These are phyloP conservation scores for Dolichallabes microphthalmus DNA, from an alignment of 2,113 vertebrate genomes.

Conservation along the genomic window DNA sequence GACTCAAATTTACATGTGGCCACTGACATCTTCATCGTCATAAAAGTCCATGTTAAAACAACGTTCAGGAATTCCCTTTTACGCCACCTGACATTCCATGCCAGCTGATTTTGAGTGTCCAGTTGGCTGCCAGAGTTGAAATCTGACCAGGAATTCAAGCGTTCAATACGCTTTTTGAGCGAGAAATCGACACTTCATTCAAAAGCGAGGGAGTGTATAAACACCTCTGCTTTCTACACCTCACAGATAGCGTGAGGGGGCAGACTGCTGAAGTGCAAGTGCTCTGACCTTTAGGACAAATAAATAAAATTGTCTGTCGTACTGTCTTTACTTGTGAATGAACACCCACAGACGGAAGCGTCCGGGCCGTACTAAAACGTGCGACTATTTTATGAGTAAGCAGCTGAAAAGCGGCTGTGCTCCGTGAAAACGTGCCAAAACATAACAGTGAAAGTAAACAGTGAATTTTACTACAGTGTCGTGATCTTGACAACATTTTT, in stretches of 20 bases:
- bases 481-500: not conserved
- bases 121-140: not conserved
- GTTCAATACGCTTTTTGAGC: not conserved
- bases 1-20: conserved; percentile 2
- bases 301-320: conserved; percentile 18
- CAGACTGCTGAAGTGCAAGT: not conserved
- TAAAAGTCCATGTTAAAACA: conserved; percentile 26
- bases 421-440: not conserved
- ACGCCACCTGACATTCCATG: not conserved
- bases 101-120: not conserved
- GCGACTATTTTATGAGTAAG: not conserved
- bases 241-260: conserved; percentile 11
- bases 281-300: conserved; percentile 45
- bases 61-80: conserved; percentile 18
- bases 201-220: conserved; percentile 18
- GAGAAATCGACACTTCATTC: not conserved
- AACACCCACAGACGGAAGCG: not conserved
- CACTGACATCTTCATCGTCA: conserved; percentile 36
- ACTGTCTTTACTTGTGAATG: conserved; percentile 2
- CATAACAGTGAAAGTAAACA: not conserved
- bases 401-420: not conserved
- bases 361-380: not conserved
- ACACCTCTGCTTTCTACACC: conserved; percentile 18
- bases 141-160: not conserved
- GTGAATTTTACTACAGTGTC: not conserved